Conservation (phyloP, 1,140 invertebrate genomes). For the Drosophila varians region DNA sequence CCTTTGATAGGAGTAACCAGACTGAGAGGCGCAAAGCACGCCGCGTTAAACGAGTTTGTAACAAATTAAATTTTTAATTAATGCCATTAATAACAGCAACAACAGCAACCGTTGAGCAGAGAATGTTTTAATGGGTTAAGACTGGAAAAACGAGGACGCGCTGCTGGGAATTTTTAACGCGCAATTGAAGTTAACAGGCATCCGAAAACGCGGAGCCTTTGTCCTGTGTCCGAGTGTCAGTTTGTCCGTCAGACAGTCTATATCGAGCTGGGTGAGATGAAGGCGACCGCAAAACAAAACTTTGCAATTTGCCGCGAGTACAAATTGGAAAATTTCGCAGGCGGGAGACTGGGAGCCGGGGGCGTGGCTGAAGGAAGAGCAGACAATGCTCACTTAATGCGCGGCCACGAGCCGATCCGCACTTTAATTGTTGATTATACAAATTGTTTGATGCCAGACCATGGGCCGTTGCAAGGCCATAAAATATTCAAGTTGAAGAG, state of each 20-base stretch:
- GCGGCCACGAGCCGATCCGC: constrained; percentile 51
- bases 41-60: constrained; percentile 58
- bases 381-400: constrained; percentile 66
- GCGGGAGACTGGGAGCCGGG: neutral
- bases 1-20: neutral
- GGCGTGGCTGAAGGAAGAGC: neutral
- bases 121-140: constrained; percentile 45
- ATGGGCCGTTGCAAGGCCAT: constrained; percentile 42
- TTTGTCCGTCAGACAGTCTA: constrained; percentile 7
- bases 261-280: constrained; percentile 5
- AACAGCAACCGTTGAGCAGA: constrained; percentile 8
- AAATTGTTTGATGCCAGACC: constrained; percentile 44
- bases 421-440: constrained; percentile 71
- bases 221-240: constrained; percentile 12
- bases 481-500: constrained; percentile 64
- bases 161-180: constrained; percentile 54
- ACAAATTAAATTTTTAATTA: constrained; percentile 73
- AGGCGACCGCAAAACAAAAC: constrained; percentile 54
- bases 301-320: constrained; percentile 59
- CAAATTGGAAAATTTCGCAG: constrained; percentile 57
- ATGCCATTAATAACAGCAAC: constrained; percentile 60
- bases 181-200: constrained; percentile 67
- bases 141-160: constrained; percentile 13
- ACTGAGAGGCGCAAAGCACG: constrained; percentile 6
- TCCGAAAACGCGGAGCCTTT: constrained; percentile 47